A percentile compares a stretch with the other conserved stretches of the same genome.
Evolutionary conservation across 2,888 invertebrate genomes (phyloP).

Genomic region (Cosmorhoe ocellata): DNA sequence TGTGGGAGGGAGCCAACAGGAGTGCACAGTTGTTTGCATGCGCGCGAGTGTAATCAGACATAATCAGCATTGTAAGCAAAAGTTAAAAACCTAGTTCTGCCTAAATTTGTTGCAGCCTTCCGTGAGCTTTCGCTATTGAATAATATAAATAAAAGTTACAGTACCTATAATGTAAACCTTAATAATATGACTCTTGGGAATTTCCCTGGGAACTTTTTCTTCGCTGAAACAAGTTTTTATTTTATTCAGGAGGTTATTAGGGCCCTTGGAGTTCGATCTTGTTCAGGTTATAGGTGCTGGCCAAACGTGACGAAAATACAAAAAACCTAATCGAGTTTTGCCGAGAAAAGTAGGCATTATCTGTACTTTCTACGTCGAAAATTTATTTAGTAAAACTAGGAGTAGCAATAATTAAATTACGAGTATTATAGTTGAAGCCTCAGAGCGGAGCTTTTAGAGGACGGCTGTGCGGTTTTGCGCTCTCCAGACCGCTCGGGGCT

Average conservation of each 20-base stretch:
- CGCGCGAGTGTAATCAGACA: too few species aligned
- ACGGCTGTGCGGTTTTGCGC: constrained; percentile 36
- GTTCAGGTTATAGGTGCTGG: constrained; percentile 44
- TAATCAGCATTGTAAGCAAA: too few species aligned
- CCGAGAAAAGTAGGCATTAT: constrained; percentile 12
- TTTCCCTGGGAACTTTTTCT: background rate
- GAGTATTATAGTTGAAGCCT: constrained; percentile 31
- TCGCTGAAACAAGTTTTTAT: constrained; percentile 37
- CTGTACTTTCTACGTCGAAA: constrained; percentile 14
- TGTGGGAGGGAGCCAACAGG: too few species aligned
- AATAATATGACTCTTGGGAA: constrained; percentile 1
- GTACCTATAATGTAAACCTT: too few species aligned
- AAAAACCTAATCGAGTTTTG: constrained; percentile 35
- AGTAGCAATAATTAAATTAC: constrained; percentile 7
- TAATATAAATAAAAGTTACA: constrained; percentile 1
- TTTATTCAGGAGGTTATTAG: constrained; percentile 47
- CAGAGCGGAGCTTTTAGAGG: constrained; percentile 38
- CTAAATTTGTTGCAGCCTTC: too few species aligned
- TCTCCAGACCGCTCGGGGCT: constrained; percentile 38
- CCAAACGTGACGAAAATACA: constrained; percentile 44
- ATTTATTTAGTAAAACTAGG: constrained; percentile 18
- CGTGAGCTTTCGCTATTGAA: background rate
- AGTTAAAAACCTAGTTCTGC: too few species aligned
- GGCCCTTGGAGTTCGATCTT: constrained; percentile 43
- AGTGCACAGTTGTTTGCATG: too few species aligned